phyloP scores from a whole-genome alignment of 2,797 vertebrate species.

The Lagorchestes hirsutus region DNA sequence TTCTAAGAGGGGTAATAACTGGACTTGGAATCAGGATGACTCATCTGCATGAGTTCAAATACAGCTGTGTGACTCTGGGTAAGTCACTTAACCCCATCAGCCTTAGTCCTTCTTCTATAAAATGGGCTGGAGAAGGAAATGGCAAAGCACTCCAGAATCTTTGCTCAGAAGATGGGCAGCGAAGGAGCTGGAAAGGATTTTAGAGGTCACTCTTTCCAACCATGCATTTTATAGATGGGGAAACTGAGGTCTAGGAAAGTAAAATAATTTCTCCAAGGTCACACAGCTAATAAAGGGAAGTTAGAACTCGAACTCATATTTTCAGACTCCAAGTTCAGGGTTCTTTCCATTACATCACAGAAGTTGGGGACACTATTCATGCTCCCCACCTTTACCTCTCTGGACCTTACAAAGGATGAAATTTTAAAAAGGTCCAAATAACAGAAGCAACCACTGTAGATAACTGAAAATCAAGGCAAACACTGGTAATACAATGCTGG shows the following conservation, averaged over 20 bases:
- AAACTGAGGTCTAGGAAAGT: neutral
- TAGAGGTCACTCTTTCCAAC: neutral
- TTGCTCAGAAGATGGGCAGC: neutral
- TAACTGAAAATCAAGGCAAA: neutral
- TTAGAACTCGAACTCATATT: neutral
- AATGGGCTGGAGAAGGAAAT: no score
- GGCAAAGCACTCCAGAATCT: no score
- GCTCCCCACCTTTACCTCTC: neutral
- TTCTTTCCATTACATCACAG: neutral
- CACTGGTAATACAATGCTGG: neutral
- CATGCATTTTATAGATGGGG: neutral
- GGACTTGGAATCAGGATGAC: no score
- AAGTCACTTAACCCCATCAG: no score
- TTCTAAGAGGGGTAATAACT: no score
- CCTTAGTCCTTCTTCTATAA: no score
- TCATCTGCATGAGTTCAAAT: no score
- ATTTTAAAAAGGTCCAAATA: neutral
- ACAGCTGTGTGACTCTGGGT: no score
- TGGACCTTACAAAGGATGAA: neutral
- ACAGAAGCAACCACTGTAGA: neutral
- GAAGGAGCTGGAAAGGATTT: neutral
- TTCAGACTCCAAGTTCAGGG: neutral
- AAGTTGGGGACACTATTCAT: neutral
- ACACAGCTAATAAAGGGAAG: neutral
- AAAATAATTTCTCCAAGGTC: neutral